Base-by-base conservation (phyloP, 1,140 invertebrate species). In the Saccostrea echinata region DNA sequence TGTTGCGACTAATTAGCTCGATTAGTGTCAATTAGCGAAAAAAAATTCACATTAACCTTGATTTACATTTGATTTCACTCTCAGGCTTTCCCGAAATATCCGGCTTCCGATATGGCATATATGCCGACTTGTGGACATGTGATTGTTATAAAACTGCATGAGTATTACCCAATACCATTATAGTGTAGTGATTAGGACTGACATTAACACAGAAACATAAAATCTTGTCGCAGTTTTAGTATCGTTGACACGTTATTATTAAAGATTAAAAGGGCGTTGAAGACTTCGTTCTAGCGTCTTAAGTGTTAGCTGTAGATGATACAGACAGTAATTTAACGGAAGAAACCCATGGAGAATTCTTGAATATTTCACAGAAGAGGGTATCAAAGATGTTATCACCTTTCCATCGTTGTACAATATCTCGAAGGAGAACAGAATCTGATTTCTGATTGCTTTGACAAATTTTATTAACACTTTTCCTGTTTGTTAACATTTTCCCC, bases 21-120 rank as follows among this genome's bases (percentile, higher is more conserved):
- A 76, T 76, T 76, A 76, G 68, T 76, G 68, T 76, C 68, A 76
- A 76, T 76, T 76, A 76, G 68, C 68, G 68, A 76, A 76, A 76
- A 30, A 1, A 76, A 30, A 24, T 68, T 24, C n/a, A 21, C 64
- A 68, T 76, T 76, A 76, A 76, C 68, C 68, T 76, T 76, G 68
- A 76, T 76, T 76, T 76, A 76, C 68, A 30, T 30, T 76, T 76
- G 68, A 76, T 76, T 76, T 30, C 68, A 76, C 68, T 76, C 68
- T 76, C 68, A 33, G 68, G 68, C 68, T 76, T 76, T 76, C 68
- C 68, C 27, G 68, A 76, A 27, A 76, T 30, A 76, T 16, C 8
- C 18, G 27, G 27, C 68, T 76, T 76, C 68, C 68, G 68, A 27
- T 16, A 33, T 33, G 8, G 68, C 68, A 27, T 30, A 76, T 76